phyloP scores from a whole-genome alignment of 2,113 vertebrate species.

The Chlamydotis undulata region DNA sequence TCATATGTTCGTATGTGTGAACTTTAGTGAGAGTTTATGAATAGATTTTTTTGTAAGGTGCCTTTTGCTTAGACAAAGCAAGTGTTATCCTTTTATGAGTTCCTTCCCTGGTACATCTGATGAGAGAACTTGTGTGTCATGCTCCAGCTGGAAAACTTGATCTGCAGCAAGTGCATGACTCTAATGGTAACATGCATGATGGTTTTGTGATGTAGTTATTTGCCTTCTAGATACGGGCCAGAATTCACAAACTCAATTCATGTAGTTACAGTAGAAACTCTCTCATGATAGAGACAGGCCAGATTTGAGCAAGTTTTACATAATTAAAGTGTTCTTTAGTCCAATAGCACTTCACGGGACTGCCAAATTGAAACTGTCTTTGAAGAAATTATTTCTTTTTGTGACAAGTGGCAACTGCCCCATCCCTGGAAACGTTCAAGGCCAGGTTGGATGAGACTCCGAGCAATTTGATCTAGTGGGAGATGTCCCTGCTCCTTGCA shows the following conservation, averaged over 20 bases:
- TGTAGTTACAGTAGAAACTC: neutral
- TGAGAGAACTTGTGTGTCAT: neutral
- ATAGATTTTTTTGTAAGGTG: neutral
- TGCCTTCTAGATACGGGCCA: neutral
- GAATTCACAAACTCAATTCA: neutral
- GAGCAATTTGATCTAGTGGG: too few species aligned
- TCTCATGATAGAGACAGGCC: neutral
- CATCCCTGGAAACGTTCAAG: too few species aligned
- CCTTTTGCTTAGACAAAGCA: neutral
- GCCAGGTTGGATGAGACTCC: too few species aligned
- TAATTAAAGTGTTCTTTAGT: neutral
- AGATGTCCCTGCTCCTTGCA: too few species aligned
- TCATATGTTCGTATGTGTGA: neutral
- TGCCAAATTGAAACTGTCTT: neutral
- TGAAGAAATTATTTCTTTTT: neutral
- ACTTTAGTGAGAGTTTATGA: neutral
- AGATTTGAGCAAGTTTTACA: neutral
- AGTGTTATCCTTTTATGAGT: accelerated
- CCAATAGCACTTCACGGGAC: neutral
- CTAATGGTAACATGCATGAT: neutral
- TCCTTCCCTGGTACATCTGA: neutral
- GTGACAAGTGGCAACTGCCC: neutral
- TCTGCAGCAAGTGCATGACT: neutral
- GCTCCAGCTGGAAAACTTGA: neutral
- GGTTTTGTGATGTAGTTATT: neutral